Evolutionary conservation across 2,888 invertebrate genomes (phyloP).

Genomic region (Prosopocoilus inquinatus): DNA sequence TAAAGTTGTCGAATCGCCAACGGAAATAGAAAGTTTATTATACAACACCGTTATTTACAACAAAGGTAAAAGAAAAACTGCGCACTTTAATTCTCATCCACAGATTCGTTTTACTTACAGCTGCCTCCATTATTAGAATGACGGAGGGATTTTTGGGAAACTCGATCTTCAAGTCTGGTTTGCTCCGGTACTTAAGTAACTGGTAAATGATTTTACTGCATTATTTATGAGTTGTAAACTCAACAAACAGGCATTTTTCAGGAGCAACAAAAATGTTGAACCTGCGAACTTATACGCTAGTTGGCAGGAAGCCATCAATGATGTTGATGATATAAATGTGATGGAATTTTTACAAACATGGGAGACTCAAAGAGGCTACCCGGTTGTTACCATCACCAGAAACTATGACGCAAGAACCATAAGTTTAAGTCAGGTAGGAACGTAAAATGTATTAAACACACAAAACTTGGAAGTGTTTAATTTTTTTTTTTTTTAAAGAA

Average conservation of each 20-base stretch:
- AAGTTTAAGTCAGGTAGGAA: conserved; percentile 5
- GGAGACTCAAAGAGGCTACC: conserved; percentile 22
- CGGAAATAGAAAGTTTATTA: conserved; percentile 61
- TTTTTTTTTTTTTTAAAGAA: too few relatives aligned
- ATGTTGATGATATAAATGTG: too few relatives aligned
- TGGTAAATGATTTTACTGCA: conserved; percentile 13
- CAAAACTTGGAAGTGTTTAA: too few relatives aligned
- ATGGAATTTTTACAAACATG: conserved; percentile 18
- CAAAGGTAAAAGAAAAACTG: conserved; percentile 59
- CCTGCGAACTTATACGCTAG: conserved; percentile 40
- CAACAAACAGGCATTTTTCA: not conserved
- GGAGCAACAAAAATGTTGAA: conserved; percentile 7
- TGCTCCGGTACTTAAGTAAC: conserved; percentile 20
- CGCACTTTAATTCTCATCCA: too few relatives aligned
- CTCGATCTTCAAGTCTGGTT: conserved; percentile 17
- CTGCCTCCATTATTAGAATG: conserved; percentile 59
- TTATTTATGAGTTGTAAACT: too few relatives aligned
- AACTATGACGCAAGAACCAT: conserved; percentile 2
- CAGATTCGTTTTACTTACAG: conserved; percentile 26
- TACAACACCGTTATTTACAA: conserved; percentile 62
- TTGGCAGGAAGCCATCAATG: conserved; percentile 29
- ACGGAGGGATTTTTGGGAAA: conserved; percentile 19
- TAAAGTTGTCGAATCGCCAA: conserved; percentile 55
- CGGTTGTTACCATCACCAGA: conserved; percentile 19
- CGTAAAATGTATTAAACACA: too few relatives aligned